phyloP scores from a whole-genome alignment of 1,140 invertebrate species.

The Araneus ventricosus region DNA sequence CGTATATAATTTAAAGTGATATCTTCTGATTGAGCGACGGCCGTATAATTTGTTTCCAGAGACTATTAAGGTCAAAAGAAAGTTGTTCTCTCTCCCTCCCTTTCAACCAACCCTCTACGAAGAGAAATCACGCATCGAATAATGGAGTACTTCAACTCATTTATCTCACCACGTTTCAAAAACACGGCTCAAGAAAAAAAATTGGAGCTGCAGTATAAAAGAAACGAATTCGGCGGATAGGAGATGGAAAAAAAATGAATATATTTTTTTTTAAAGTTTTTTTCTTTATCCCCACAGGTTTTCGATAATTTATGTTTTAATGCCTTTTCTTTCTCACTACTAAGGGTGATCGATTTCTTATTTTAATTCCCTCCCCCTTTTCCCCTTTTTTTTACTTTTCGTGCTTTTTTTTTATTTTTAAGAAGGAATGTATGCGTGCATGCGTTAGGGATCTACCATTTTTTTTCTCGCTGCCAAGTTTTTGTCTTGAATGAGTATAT shows the following conservation, averaged over 20 bases:
- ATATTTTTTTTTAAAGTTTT: constrained; percentile 35
- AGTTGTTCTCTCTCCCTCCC: constrained; percentile 41
- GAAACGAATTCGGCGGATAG: constrained; percentile 36
- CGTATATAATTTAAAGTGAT: constrained; percentile 53
- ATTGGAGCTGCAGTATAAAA: neutral
- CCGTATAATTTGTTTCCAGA: constrained; percentile 69
- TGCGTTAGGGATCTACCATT: constrained; percentile 12
- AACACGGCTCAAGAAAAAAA: constrained; percentile 66
- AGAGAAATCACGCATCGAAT: constrained; percentile 53
- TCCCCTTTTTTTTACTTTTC: neutral
- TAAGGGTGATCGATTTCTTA: constrained; percentile 67
- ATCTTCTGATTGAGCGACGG: constrained; percentile 46
- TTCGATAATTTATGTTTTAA: constrained; percentile 75
- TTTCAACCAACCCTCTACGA: neutral
- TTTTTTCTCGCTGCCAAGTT: constrained; percentile 46
- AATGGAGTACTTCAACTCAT: constrained; percentile 70
- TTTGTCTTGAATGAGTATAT: constrained; percentile 66
- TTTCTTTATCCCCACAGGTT: constrained; percentile 70
- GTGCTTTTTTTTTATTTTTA: constrained; percentile 6
- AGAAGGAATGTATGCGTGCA: neutral
- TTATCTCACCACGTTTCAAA: constrained; percentile 73
- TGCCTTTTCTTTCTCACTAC: constrained; percentile 60
- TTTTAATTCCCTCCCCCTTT: constrained; percentile 50
- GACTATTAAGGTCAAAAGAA: constrained; percentile 75
- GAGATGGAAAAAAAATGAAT: neutral